These are phyloP conservation scores for Salvelinus fontinalis DNA, from an alignment of 2,113 vertebrate species.

Conservation along the genomic window DNA sequence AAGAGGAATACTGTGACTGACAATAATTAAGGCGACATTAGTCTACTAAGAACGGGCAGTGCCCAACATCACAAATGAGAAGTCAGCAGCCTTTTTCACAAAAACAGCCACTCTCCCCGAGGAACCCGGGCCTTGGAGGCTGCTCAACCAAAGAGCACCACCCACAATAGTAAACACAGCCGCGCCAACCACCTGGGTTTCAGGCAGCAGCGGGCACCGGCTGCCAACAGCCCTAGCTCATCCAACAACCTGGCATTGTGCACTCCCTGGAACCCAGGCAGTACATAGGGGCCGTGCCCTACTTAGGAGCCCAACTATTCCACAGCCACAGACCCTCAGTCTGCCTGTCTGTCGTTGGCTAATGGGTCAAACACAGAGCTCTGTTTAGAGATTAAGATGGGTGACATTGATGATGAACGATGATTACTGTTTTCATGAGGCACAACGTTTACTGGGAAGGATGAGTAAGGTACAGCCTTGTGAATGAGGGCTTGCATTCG, in stretches of 20 bases:
- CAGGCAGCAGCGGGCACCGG: background rate
- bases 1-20: constrained; percentile 25
- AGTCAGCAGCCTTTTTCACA: constrained; percentile 21
- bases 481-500: too few relatives aligned
- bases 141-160: constrained; percentile 14
- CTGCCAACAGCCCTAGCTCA: constrained; percentile 4
- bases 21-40: constrained; percentile 51
- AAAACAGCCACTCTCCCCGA: background rate
- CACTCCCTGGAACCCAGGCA: background rate
- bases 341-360: background rate
- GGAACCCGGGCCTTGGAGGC: background rate
- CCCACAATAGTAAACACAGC: constrained; percentile 4
- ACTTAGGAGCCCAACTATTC: background rate
- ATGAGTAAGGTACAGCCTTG: too few relatives aligned
- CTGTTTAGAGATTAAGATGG: background rate
- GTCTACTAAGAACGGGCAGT: constrained; percentile 33
- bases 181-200: background rate
- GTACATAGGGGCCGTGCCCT: background rate
- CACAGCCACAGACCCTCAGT: background rate
- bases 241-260: background rate
- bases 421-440: background rate
- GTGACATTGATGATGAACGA: background rate
- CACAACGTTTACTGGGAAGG: too few relatives aligned
- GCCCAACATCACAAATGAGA: constrained; percentile 13
- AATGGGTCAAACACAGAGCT: background rate